Conservation (phyloP, 2,888 invertebrate species). For the Nemotelus nigrinus region DNA sequence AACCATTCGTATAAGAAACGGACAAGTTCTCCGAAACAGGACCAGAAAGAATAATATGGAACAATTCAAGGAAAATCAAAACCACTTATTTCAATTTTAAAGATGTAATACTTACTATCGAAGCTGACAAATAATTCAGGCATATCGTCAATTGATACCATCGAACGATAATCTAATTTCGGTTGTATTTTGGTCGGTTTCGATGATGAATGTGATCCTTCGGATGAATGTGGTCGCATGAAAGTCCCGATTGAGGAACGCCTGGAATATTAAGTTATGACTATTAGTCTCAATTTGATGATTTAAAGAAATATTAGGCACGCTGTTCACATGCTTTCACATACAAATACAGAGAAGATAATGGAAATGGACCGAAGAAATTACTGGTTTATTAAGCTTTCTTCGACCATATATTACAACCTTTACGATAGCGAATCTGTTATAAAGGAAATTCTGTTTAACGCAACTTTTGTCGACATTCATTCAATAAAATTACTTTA, state of each 20-base stretch:
- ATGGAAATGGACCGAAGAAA: no score
- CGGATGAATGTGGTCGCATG: conserved; percentile 78
- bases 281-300: conserved; percentile 52
- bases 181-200: conserved; percentile 72
- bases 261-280: conserved; percentile 65
- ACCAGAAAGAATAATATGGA: not conserved
- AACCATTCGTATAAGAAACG: not conserved
- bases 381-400: no score
- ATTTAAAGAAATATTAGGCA: not conserved
- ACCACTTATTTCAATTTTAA: not conserved
- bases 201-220: conserved; percentile 69
- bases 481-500: no score
- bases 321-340: not conserved
- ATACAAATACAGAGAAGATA: no score
- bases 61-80: not conserved
- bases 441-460: no score
- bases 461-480: no score
- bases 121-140: conserved; percentile 94
- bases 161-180: conserved; percentile 87
- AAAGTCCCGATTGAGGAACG: conserved; percentile 88
- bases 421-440: no score
- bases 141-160: conserved; percentile 95
- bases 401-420: no score
- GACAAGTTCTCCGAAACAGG: not conserved
- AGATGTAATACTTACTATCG: conserved; percentile 78